Conservation (phyloP, 2,888 invertebrate species). For the Balanococcus diminutus region DNA sequence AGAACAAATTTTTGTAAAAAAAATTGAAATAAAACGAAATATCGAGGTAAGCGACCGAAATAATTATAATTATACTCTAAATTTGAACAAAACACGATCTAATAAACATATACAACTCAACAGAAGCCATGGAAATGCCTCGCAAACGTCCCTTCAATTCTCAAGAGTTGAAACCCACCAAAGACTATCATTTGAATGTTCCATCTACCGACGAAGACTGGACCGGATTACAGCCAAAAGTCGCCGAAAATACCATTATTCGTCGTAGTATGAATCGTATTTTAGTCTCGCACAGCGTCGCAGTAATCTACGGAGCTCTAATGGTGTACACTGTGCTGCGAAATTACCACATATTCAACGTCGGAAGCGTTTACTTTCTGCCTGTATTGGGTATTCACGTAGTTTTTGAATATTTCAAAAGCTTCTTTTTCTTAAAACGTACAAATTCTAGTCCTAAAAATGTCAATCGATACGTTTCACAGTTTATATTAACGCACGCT, state of each 20-base stretch:
- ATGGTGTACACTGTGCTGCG: background rate
- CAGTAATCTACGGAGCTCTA: background rate
- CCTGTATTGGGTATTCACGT: background rate
- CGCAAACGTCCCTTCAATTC: constrained; percentile 12
- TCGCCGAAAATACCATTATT: background rate
- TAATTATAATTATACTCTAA: background rate
- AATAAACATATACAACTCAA: background rate
- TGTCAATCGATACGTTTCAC: constrained; percentile 58
- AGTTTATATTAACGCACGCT: constrained; percentile 57
- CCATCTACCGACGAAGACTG: background rate
- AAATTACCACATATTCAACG: background rate
- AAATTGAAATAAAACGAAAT: background rate
- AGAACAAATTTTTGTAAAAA: background rate
- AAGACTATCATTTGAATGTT: background rate
- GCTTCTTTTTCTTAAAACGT: background rate
- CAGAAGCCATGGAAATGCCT: background rate
- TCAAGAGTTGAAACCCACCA: background rate
- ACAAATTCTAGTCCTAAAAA: background rate
- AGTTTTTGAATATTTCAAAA: constrained; percentile 19
- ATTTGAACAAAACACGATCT: too few relatives aligned
- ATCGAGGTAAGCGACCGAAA: background rate
- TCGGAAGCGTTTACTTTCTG: background rate
- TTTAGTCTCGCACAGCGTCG: background rate
- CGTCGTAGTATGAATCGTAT: background rate
- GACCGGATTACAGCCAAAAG: background rate